Evolutionary conservation across 2,888 invertebrate species (phyloP), one percentile per base, ranked within the genome.

Genomic region (Clitarchus hookeri): DNA sequence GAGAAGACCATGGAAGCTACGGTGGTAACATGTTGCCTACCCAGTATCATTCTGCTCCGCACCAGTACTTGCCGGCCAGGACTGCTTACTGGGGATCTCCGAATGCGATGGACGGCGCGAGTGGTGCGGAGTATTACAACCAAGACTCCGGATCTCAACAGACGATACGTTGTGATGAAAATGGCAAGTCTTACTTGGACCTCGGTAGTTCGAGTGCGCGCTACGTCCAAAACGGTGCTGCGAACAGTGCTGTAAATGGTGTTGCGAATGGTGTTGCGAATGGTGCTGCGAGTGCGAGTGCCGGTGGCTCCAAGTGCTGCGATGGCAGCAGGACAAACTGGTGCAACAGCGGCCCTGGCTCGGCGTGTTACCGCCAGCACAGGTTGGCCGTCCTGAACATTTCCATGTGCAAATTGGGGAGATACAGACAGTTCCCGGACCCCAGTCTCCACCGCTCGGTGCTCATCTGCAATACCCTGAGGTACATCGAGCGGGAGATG

Each of bases 401-500:
- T 89, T 98, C 97, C 89, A 97, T 98, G 95, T 95, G 96, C 91
- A 98, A 98, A 92, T 93, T 98, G 89, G 96, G 97, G 90, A 94
- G 97, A 89, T 96, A 96, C 90, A 94, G 97, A 86, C 97, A 97
- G 91, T 96, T 96, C 89, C 96, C 97, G 86, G 98, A 98, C 91
- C 97, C 98, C 82, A 97, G 97, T 88, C 93, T 98, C 87, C 94
- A 97, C 89, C 95, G 97, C 88, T 98, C 97, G 84, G 98, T 98
- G 91, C 95, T 98, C 88, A 98, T 98, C 90, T 97, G 97, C 93
- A 98, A 98, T 92, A 98, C 98, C 86, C 91, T 98, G 88, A 95
- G 97, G 91, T 95, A 95, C 91, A 95, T 98, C 90, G 98, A 98
- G 92, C 94, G 96, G 86, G 98, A 98, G 92, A 96, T 98, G 94